Evolutionary conservation across 2,888 invertebrate species (phyloP).

Genomic region (Tinea pellionella): DNA sequence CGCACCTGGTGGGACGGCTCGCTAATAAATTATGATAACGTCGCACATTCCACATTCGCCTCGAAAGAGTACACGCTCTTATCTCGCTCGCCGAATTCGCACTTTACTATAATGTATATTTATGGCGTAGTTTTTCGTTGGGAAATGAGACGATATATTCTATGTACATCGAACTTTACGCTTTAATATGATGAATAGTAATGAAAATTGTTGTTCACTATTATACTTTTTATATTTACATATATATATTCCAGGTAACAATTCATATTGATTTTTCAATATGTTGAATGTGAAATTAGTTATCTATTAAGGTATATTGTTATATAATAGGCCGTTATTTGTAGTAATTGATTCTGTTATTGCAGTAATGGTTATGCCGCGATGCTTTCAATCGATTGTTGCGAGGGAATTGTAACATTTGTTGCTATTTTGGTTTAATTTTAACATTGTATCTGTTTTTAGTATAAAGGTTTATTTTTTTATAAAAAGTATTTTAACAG

Average conservation of each 20-base stretch:
- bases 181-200: not conserved
- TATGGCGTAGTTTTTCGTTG: conserved; percentile 28
- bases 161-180: conserved; percentile 6
- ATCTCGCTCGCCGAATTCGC: conserved; percentile 35
- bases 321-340: not conserved
- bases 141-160: conserved; percentile 12
- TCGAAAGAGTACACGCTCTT: conserved; percentile 28
- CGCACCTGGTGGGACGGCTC: conserved; percentile 13
- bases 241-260: no score
- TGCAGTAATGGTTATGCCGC: no score
- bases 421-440: no score
- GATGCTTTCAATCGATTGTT: not conserved
- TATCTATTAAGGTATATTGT: not conserved
- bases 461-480: not conserved
- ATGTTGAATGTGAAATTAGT: not conserved
- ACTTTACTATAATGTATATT: conserved; percentile 31
- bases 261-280: no score
- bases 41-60: conserved; percentile 27
- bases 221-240: no score
- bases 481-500: no score
- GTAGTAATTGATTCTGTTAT: not conserved
- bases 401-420: not conserved
- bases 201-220: not conserved
- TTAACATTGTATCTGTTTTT: not conserved
- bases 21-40: conserved; percentile 40